Evolutionary conservation across 2,888 invertebrate species (phyloP), one percentile per base, ranked within the genome.

Genomic region (Syritta pipiens): DNA sequence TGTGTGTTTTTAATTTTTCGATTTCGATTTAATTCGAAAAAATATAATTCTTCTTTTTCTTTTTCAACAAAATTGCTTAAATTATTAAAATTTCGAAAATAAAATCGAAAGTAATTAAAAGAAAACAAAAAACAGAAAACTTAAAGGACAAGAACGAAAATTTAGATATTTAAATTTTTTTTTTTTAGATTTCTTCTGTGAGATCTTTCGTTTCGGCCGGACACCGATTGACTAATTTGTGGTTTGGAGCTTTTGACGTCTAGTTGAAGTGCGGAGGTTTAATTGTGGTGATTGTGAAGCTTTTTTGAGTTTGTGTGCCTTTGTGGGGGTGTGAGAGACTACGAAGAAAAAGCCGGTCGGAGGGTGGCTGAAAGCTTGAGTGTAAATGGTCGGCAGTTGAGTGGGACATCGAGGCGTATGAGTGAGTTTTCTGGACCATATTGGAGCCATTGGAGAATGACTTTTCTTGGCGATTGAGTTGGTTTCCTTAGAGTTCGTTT

Each of bases 151-250:
- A 79, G 72, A 79, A 79, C 72, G 60, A 60, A n/a, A n/a, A n/a
- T n/a, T n/a, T n/a, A n/a, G n/a, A n/a, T n/a, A 37, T 44, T 71
- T 53, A 48, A 65, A 74, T 53, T 63, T 40, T 53, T n/a, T n/a
- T n/a, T n/a, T n/a, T n/a, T n/a, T n/a, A n/a, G n/a, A n/a, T n/a
- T 55, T 72, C 60, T 72, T 71, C 44, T 59, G 82, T 85, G 85
- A 86, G 87, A 87, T 88, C 88, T 88, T 87, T 88, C 87, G 87
- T 88, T 88, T 88, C 88, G 88, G 88, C 84, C 88, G 88, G 88
- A 88, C 88, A 88, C 88, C 88, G 88, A 88, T 88, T 88, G 88
- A 88, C 88, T 88, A 84, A 88, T 83, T 83, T 82, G 82, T 74
- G 72, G 77, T 71, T 53, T 48, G 81, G 81, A 83, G 84, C 84